Evolutionary conservation across 2,113 vertebrate species (phyloP).

Genomic region (Saguinus midas): DNA sequence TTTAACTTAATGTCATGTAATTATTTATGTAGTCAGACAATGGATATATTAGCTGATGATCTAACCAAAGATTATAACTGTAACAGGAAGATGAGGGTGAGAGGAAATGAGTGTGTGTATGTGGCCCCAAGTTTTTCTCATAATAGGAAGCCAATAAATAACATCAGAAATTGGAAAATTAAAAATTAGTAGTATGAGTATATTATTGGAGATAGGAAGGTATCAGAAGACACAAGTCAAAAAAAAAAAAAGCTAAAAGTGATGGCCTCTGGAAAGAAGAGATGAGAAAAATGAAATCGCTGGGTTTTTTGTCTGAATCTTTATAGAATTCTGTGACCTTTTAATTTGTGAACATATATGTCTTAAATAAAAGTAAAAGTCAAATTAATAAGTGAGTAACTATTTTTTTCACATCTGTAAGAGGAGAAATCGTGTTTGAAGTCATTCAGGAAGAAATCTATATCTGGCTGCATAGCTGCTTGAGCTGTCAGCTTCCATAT

Average conservation of each 20-base stretch:
- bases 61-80: neutral
- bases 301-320: neutral
- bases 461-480: neutral
- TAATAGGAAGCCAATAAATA: neutral
- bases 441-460: neutral
- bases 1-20: neutral
- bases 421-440: neutral
- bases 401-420: neutral
- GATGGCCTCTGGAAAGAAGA: neutral
- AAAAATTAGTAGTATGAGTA: neutral
- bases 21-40: neutral
- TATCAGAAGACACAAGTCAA: neutral
- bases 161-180: neutral
- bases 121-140: neutral
- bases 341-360: neutral
- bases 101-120: neutral
- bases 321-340: neutral
- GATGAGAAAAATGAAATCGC: neutral
- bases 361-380: constrained; percentile 33
- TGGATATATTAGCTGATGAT: too few relatives aligned
- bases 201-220: neutral
- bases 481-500: neutral
- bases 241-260: neutral
- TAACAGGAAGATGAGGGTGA: neutral
- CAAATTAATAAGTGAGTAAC: neutral